Evolutionary conservation across 2,113 vertebrate genomes (phyloP), one percentile per base, ranked within the genome.

Genomic region (Syngnathus floridae): DNA sequence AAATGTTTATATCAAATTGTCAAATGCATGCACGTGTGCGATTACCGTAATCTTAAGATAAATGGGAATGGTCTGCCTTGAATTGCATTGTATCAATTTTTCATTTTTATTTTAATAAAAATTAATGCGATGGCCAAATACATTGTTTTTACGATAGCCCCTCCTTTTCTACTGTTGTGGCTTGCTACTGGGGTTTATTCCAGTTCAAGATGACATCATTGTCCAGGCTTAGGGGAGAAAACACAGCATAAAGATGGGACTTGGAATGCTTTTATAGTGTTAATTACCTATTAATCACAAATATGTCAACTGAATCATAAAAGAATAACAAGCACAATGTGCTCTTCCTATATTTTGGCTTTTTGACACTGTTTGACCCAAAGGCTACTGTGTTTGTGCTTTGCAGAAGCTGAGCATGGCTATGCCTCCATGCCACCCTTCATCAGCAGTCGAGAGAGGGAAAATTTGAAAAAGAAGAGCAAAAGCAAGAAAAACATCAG

Each of bases 401-500:
- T 87, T 90, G 80, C 90, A 97, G 95, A 95, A 90, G 95, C 94
- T 60, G 95, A 97, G 75, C 95, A 97, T 62, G 94, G 95, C 67
- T 98, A 98, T 89, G 95, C 95, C 76, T 96, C 94, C 74, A 92
- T 94, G 91, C 90, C 93, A 73, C 95, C 95, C 21, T 94, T 92
- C 88, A 92, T 87, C 88, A 91, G 86, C 87, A 90, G 83, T 73
- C 92, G 90, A 90, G 93, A 94, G 78, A 90, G 90, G 78, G 93
- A 93, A 71, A 91, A 88, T 83, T 85, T 91, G 81, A 94, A 94
- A 84, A 85, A 91, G 77, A 95, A 93, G 83, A 93, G 73, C 86
- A 95, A 94, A 90, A 91, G 90, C 86, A 93, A 94, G 91, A 96
- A 93, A 85, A 94, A 90, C 73, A 91, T 84, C 87, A 93, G 91